Conservation (phyloP, 2,888 invertebrate species). For the Drosophila borborema region DNA sequence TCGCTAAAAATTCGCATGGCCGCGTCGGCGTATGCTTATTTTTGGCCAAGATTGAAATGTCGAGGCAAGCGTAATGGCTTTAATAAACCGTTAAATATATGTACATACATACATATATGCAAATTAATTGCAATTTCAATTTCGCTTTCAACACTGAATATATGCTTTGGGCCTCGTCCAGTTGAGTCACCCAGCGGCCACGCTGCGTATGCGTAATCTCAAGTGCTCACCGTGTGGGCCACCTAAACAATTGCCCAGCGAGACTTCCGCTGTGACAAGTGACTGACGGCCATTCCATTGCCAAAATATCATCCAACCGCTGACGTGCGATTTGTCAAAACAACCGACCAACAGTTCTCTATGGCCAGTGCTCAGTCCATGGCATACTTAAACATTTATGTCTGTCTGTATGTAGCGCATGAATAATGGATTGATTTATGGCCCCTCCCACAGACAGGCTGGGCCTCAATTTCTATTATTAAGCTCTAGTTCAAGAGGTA, state of each 20-base stretch:
- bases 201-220: conserved; percentile 68
- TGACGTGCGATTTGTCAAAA: conserved; percentile 68
- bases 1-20: conserved; percentile 39
- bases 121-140: conserved; percentile 48
- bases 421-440: conserved; percentile 67
- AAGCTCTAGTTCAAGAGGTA: conserved; percentile 13
- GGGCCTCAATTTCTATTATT: conserved; percentile 33
- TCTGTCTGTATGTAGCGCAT: background rate
- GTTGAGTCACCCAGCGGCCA: conserved; percentile 63
- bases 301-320: conserved; percentile 51
- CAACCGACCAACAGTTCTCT: conserved; percentile 23
- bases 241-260: conserved; percentile 25
- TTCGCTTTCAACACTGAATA: conserved; percentile 45
- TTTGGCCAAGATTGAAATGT: conserved; percentile 45
- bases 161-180: conserved; percentile 1
- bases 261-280: conserved; percentile 59
- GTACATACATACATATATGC: background rate
- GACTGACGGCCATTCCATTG: conserved; percentile 60
- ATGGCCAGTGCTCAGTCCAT: conserved; percentile 20
- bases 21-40: conserved; percentile 39
- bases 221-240: conserved; percentile 38
- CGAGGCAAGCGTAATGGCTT: conserved; percentile 22
- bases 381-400: conserved; percentile 35
- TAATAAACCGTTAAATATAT: conserved; percentile 32
- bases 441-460: conserved; percentile 38